Evolutionary conservation across 2,888 invertebrate genomes (phyloP).

Genomic region (Leptinotarsa tumamoca): DNA sequence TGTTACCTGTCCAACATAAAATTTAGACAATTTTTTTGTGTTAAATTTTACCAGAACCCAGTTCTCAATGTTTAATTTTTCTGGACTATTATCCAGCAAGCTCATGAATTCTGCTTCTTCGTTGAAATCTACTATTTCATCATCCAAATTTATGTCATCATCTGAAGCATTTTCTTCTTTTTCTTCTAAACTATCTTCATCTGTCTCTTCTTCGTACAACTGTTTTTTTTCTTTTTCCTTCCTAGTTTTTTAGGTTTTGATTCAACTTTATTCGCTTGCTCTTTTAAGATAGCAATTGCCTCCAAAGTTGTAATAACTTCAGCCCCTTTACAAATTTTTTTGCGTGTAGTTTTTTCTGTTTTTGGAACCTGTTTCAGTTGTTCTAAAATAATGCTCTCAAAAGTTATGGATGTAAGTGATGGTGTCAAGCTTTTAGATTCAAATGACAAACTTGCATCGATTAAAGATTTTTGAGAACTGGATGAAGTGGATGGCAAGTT

Average conservation of each 20-base stretch:
- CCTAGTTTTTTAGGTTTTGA: no score
- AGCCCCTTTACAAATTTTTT: constrained; percentile 8
- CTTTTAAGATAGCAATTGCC: background rate
- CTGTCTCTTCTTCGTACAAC: background rate
- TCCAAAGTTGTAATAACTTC: constrained; percentile 7
- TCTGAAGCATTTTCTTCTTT: constrained; percentile 4
- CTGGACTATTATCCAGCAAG: background rate
- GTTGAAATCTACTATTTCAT: constrained; percentile 6
- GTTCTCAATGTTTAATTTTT: background rate
- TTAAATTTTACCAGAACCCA: constrained; percentile 2
- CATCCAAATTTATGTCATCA: constrained; percentile 8
- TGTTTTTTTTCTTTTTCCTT: no score
- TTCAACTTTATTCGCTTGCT: constrained; percentile 1
- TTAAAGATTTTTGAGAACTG: background rate
- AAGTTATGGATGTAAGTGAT: constrained; percentile 2
- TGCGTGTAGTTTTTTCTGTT: background rate
- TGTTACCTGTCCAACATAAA: no score
- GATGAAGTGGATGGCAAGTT: constrained; percentile 2
- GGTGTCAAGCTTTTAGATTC: background rate
- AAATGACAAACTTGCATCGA: constrained; percentile 1
- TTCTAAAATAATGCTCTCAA: background rate
- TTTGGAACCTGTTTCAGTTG: constrained; percentile 7
- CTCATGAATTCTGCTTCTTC: constrained; percentile 5
- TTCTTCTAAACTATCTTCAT: constrained; percentile 10
- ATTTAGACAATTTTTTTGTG: constrained; percentile 8